Base-by-base conservation (phyloP, 2,797 vertebrate species). In the Pseudotriccus pelzelni region DNA sequence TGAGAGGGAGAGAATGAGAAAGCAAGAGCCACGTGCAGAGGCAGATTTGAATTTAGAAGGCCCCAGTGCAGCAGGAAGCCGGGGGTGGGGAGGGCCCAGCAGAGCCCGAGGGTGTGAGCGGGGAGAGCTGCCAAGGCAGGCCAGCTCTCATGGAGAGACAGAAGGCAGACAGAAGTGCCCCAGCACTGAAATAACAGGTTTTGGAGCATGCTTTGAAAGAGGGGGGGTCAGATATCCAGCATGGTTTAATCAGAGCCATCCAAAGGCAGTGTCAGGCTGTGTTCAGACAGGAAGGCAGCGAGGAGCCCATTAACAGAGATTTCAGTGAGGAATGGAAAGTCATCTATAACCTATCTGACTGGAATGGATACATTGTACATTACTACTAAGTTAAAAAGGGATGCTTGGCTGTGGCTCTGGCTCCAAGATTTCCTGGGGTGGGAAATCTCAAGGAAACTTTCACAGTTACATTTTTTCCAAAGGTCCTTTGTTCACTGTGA, bases 141-240 rank as follows among this genome's bases (percentile, higher is more conserved):
- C 15, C 52, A 37, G 69, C n/a, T 23, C 44, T 68, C 1, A 0
- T 4, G 23, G 63, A 66, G 72, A 20, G 50, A 15, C n/a, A 41
- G 56, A 70, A 53, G 36, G 79, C 73, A 72, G 55, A 21, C 44
- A 66, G 64, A 39, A 55, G 52, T 14, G 39, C 64, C 59, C 69
- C 49, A 23, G 32, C n/a, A 2, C 32, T 32, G 63, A 56, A 56
- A 8, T 30, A 55, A 43, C 46, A 69, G 60, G 12, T 18, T 49
- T 47, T 1, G 8, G 46, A 86, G 25, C 24, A 12, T 15, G 6
- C 32, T 60, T 49, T 20, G 64, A 2, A 21, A 30, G 63, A 82
- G 50, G 34, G 64, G 37, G 47, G 50, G 25, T 62, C 46, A 76
- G 19, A 18, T 64, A 72, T 2, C 41, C 0, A 0, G 25, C 20